phyloP scores from a whole-genome alignment of 1,140 invertebrate species.

The Protaetia brevitarsis region DNA sequence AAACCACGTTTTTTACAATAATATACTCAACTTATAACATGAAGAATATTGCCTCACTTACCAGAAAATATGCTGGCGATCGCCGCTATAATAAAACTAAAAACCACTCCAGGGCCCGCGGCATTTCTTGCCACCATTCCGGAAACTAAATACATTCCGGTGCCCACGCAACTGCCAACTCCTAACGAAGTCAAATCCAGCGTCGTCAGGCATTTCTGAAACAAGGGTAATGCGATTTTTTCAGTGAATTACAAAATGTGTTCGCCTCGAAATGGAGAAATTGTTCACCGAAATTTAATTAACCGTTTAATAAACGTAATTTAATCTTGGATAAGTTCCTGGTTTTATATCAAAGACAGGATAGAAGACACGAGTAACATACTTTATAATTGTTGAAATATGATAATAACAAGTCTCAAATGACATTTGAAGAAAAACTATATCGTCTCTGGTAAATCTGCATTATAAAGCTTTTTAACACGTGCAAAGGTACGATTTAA shows the following conservation, averaged over 20 bases:
- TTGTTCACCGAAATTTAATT: neutral
- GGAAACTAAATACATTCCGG: slow-evolving; percentile 91
- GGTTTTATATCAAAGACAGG: no score
- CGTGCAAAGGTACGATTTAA: no score
- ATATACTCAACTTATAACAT: neutral
- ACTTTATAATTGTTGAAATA: no score
- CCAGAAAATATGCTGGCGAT: slow-evolving; percentile 89
- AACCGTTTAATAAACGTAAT: neutral
- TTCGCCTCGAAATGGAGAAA: neutral
- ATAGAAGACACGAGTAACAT: no score
- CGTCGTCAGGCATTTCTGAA: slow-evolving; percentile 86
- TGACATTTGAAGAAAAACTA: no score
- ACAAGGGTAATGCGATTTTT: slow-evolving; percentile 28
- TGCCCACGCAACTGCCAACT: slow-evolving; percentile 90
- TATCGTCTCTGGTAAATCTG: no score
- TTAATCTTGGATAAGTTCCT: neutral
- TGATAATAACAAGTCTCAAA: no score
- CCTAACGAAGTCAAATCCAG: slow-evolving; percentile 85
- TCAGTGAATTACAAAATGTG: slow-evolving; percentile 20
- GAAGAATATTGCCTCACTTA: slow-evolving; percentile 47
- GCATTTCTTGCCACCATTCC: slow-evolving; percentile 83
- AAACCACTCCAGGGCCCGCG: slow-evolving; percentile 82
- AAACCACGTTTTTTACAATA: no score
- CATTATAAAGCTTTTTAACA: no score
- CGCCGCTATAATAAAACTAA: slow-evolving; percentile 88